A percentile compares a stretch with the other conserved stretches of the same genome.
Evolutionary conservation across 1,140 invertebrate species (phyloP).

Genomic region (Heliconius nattereri): DNA sequence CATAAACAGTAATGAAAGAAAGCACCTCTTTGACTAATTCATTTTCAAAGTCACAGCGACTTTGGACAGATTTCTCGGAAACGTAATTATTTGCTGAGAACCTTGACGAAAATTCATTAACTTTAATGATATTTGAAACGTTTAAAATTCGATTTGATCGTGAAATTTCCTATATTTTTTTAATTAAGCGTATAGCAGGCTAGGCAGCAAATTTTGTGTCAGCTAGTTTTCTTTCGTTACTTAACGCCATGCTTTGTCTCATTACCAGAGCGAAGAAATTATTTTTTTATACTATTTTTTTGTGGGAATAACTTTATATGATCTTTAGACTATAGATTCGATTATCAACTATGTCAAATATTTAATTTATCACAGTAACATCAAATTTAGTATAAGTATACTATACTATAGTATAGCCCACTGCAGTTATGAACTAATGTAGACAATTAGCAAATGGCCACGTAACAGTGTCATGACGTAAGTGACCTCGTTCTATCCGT

Average conservation of each 20-base stretch:
- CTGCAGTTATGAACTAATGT: background rate
- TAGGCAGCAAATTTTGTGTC: too few relatives aligned
- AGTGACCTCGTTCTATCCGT: background rate
- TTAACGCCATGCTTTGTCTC: too few relatives aligned
- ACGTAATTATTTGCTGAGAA: background rate
- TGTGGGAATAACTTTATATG: too few relatives aligned
- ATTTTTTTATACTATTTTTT: too few relatives aligned
- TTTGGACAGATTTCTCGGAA: background rate
- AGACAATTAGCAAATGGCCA: slow-evolving; percentile 3
- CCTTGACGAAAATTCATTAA: slow-evolving; percentile 3
- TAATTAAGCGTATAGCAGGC: background rate
- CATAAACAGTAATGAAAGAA: background rate
- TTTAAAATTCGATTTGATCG: background rate
- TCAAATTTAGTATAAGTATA: too few relatives aligned
- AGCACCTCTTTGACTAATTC: background rate
- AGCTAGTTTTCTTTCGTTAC: too few relatives aligned
- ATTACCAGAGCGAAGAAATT: too few relatives aligned
- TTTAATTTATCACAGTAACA: too few relatives aligned
- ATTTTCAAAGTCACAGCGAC: background rate
- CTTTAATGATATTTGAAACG: background rate
- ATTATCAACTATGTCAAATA: background rate
- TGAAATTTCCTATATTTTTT: background rate
- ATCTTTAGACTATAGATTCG: too few relatives aligned
- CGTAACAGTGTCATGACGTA: background rate
- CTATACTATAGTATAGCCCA: too few relatives aligned